These are phyloP conservation scores for Fundulus diaphanus DNA, from an alignment of 2,797 vertebrate species.

Conservation along the genomic window DNA sequence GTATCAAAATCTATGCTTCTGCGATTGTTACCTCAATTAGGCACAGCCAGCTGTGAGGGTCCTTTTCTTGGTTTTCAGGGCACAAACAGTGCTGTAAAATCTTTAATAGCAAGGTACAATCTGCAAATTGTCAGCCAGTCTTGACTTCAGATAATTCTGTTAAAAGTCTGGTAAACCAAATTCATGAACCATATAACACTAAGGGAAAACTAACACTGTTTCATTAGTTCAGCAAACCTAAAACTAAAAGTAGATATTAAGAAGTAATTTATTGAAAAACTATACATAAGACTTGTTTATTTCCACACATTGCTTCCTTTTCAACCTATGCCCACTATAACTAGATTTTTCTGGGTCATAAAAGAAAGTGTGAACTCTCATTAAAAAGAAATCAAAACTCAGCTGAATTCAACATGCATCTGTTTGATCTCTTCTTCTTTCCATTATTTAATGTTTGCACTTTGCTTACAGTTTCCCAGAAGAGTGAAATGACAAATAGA, in stretches of 20 bases:
- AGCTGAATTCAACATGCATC: not conserved
- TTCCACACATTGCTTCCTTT: slow-evolving; percentile 1
- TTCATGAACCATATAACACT: slow-evolving; percentile 7
- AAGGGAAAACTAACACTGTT: slow-evolving; percentile 12
- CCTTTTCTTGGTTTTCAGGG: not conserved
- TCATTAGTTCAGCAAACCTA: slow-evolving; percentile 35
- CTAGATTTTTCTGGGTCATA: slow-evolving; percentile 1
- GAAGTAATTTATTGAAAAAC: not conserved
- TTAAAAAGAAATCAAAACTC: slow-evolving; percentile 7
- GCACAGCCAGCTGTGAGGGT: not conserved
- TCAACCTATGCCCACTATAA: slow-evolving; percentile 4
- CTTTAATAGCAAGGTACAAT: not conserved
- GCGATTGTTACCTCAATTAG: not conserved
- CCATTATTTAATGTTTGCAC: slow-evolving; percentile 21
- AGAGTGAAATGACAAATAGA: slow-evolving; percentile 17
- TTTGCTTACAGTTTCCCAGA: slow-evolving; percentile 19
- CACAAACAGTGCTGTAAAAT: not conserved
- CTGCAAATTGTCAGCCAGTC: slow-evolving; percentile 5
- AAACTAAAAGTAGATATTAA: slow-evolving; percentile 14
- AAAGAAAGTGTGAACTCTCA: slow-evolving; percentile 1
- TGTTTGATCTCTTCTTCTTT: slow-evolving; percentile 20
- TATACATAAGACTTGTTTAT: slow-evolving; percentile 27
- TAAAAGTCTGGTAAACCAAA: slow-evolving; percentile 9
- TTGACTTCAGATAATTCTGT: slow-evolving; percentile 25
- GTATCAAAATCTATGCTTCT: not conserved